These are phyloP conservation scores for Drosophila nebulosa DNA, from an alignment of 1,140 invertebrate species.

Conservation along the genomic window DNA sequence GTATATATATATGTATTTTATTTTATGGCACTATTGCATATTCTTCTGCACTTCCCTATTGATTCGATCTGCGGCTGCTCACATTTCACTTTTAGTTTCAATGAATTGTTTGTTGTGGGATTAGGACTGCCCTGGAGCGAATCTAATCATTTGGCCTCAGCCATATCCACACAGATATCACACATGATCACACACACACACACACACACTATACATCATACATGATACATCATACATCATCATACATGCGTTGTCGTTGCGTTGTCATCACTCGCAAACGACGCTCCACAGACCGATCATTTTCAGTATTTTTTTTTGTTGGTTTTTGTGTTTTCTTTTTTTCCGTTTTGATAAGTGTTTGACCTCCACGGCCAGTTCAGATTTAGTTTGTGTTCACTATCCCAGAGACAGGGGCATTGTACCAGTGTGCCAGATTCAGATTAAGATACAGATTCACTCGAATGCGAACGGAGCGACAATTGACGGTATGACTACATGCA, in stretches of 20 bases:
- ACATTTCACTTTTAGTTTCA: slow-evolving; percentile 25
- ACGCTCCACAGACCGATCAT: neutral
- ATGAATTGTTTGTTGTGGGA: neutral
- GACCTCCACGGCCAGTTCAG: slow-evolving; percentile 34
- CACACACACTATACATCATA: neutral
- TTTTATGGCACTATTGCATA: slow-evolving; percentile 33
- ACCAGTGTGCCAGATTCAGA: neutral
- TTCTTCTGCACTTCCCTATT: slow-evolving; percentile 18
- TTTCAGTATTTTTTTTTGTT: neutral
- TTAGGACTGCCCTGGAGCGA: neutral
- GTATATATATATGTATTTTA: slow-evolving; percentile 1
- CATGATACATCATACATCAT: too few species aligned
- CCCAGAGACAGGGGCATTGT: neutral
- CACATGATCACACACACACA: neutral
- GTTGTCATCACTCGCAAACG: neutral
- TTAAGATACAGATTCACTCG: neutral
- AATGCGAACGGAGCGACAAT: neutral
- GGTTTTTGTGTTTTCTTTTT: slow-evolving; percentile 3
- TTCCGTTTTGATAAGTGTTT: slow-evolving; percentile 35
- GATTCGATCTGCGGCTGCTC: neutral
- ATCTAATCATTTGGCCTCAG: neutral
- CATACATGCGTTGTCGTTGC: neutral
- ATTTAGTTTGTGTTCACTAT: slow-evolving; percentile 31
- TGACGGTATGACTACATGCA: neutral
- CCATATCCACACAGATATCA: slow-evolving; percentile 3